Evolutionary conservation across 2,888 invertebrate genomes (phyloP).

Genomic region (Polymixis lichenea): DNA sequence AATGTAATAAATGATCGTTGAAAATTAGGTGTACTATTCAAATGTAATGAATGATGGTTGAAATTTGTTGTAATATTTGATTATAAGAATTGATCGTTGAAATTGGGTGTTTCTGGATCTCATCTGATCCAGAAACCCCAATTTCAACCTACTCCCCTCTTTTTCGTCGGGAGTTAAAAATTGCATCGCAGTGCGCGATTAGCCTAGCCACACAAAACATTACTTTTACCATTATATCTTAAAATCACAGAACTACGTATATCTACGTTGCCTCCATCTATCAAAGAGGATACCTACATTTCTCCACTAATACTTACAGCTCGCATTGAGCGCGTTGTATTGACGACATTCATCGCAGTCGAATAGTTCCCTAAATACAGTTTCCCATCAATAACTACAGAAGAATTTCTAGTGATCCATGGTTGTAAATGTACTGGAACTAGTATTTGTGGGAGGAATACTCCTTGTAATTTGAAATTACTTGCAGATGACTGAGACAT

Average conservation of each 20-base stretch:
- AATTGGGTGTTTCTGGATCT: no score
- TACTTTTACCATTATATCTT: not conserved
- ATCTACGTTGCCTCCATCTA: not conserved
- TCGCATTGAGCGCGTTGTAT: constrained; percentile 32
- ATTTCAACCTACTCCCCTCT: no score
- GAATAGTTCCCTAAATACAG: constrained; percentile 38
- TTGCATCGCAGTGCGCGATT: no score
- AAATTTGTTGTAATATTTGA: no score
- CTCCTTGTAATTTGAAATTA: constrained; percentile 3
- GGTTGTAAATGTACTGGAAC: constrained; percentile 23
- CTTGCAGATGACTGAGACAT: not conserved
- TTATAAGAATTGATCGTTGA: no score
- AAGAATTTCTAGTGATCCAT: constrained; percentile 26
- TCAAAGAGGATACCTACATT: not conserved
- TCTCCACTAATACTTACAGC: constrained; percentile 4
- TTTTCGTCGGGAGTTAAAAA: no score
- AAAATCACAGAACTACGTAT: not conserved
- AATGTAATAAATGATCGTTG: no score
- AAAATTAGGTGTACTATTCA: no score
- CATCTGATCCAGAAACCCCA: no score
- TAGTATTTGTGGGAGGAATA: not conserved
- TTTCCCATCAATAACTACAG: constrained; percentile 44
- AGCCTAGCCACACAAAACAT: not conserved
- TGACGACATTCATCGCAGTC: constrained; percentile 42
- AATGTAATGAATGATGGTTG: no score